Evolutionary conservation across 2,888 invertebrate species (phyloP).

Genomic region (Trichogramma dendrolimi): DNA sequence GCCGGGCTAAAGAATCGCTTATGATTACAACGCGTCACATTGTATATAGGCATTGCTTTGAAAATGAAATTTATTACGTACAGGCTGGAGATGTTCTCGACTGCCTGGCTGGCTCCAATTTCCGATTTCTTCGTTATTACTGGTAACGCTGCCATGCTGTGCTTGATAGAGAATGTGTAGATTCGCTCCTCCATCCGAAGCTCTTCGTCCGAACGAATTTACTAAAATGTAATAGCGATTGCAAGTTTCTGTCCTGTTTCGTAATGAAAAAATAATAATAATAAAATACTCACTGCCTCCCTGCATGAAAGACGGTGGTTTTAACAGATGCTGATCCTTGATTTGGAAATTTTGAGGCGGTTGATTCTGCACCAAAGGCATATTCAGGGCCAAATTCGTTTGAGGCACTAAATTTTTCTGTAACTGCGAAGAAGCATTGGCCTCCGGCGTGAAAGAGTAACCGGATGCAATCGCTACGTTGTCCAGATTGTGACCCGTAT

Average conservation of each 20-base stretch:
- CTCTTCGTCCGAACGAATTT: slow-evolving; percentile 81
- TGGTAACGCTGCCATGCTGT: slow-evolving; percentile 38
- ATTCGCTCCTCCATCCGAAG: slow-evolving; percentile 94
- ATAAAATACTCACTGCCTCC: slow-evolving; percentile 64
- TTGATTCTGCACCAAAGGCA: slow-evolving; percentile 79
- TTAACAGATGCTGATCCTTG: slow-evolving; percentile 88
- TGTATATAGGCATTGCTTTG: neutral
- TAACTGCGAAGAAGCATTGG: slow-evolving; percentile 41
- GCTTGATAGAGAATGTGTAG: slow-evolving; percentile 67
- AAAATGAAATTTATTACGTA: slow-evolving; percentile 34
- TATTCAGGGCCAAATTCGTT: slow-evolving; percentile 78
- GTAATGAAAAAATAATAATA: neutral
- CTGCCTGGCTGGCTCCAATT: slow-evolving; percentile 59
- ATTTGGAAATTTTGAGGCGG: slow-evolving; percentile 81
- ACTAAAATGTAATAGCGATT: slow-evolving; percentile 50
- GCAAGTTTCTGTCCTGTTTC: slow-evolving; percentile 11
- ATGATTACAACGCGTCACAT: neutral
- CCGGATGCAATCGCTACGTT: slow-evolving; percentile 43
- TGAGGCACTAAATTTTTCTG: slow-evolving; percentile 62
- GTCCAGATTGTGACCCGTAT: slow-evolving; percentile 72
- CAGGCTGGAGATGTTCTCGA: slow-evolving; percentile 57
- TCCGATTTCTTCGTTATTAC: slow-evolving; percentile 48
- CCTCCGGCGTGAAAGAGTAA: slow-evolving; percentile 43
- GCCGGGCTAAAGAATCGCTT: slow-evolving; percentile 40
- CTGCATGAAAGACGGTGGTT: slow-evolving; percentile 82